These are phyloP conservation scores for Lasioglossum oenotherae DNA, from an alignment of 2,888 invertebrate genomes.

Conservation along the genomic window DNA sequence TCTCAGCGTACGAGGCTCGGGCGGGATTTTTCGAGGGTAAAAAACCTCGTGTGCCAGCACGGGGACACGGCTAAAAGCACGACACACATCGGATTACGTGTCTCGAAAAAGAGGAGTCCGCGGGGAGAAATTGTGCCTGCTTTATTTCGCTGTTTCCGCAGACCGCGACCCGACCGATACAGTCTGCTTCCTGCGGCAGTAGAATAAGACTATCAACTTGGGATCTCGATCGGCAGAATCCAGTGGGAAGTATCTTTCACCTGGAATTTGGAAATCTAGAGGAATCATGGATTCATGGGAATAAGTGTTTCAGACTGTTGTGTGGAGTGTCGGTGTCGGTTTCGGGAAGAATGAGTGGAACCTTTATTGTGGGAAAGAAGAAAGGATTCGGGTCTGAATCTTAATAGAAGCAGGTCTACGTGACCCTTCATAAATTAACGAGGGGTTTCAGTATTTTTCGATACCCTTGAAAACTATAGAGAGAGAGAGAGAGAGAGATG, in stretches of 20 bases:
- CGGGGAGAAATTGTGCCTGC: conserved; percentile 15
- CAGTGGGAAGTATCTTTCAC: not conserved
- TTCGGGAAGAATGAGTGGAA: not conserved
- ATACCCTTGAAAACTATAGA: not conserved
- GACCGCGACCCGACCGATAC: conserved; percentile 20
- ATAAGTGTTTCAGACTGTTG: not conserved
- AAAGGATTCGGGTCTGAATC: conserved; percentile 3
- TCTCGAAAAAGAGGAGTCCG: conserved; percentile 47
- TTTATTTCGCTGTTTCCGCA: conserved; percentile 24
- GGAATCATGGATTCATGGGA: not conserved
- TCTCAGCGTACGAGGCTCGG: conserved; percentile 64
- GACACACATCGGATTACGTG: conserved; percentile 68
- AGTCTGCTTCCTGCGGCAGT: not conserved
- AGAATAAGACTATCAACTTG: not conserved
- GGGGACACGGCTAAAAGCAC: conserved; percentile 70
- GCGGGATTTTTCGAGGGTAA: conserved; percentile 70
- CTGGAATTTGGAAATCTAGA: not conserved
- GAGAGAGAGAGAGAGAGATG: no score
- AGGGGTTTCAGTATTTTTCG: not conserved
- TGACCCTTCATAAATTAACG: conserved; percentile 34
- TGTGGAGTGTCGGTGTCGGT: not conserved
- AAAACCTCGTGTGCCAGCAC: conserved; percentile 61
- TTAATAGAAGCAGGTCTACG: not conserved
- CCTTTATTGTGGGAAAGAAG: not conserved
- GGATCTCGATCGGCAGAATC: not conserved